A percentile compares a stretch with the other conserved stretches of the same genome.
Conservation (phyloP, 1,140 invertebrate species). For the Eriosoma lanigerum region DNA sequence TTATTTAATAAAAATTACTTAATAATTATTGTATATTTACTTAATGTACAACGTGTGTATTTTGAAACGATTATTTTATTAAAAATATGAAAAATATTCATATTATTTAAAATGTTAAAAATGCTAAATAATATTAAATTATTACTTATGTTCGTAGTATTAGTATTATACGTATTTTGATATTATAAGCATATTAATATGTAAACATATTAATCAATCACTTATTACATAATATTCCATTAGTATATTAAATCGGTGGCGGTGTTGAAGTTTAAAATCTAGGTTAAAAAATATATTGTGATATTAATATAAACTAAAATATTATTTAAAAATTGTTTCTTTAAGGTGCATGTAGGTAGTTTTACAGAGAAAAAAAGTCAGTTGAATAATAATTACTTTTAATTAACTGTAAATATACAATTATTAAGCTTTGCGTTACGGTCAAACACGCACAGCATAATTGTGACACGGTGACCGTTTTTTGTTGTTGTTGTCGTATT, state of each 20-base stretch:
- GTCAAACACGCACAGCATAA: constrained; percentile 17
- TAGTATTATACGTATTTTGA: too few relatives aligned
- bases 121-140: too few relatives aligned
- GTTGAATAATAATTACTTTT: constrained; percentile 22
- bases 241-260: background rate
- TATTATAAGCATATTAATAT: too few relatives aligned
- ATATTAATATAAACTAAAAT: background rate
- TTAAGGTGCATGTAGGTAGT: background rate
- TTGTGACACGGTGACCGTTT: constrained; percentile 1
- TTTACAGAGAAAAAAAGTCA: background rate
- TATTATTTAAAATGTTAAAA: too few relatives aligned
- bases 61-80: too few relatives aligned
- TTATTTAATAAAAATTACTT: too few relatives aligned
- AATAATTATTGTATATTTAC: too few relatives aligned
- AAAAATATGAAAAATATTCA: too few relatives aligned
- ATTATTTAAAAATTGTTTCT: background rate
- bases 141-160: too few relatives aligned
- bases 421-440: background rate
- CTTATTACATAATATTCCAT: too few relatives aligned
- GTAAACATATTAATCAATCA: too few relatives aligned
- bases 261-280: background rate
- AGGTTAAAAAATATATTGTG: background rate
- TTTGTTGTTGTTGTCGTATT: background rate
- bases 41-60: too few relatives aligned
- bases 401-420: constrained; percentile 37